Evolutionary conservation across 92 coral and sea anemone genomes (phyloP).

Genomic region (Phymanthus crucifer): DNA sequence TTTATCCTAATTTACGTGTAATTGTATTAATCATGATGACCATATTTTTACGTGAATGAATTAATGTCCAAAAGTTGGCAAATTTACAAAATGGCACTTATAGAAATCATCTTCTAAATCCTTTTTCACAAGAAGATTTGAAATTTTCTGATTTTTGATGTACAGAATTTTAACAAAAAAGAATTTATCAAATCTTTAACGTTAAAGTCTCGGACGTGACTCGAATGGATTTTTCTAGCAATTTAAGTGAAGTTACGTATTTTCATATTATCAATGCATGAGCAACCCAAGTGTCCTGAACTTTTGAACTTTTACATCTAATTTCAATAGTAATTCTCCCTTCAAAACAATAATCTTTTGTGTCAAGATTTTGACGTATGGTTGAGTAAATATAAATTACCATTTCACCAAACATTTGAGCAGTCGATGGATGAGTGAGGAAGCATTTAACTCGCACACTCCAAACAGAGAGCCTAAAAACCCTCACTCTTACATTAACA

Average conservation of each 20-base stretch:
- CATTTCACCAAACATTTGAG: constrained; percentile 2
- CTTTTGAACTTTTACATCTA: constrained; percentile 16
- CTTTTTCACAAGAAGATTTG: no score
- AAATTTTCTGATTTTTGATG: no score
- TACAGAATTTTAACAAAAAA: no score
- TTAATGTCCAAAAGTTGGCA: no score
- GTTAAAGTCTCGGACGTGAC: not conserved
- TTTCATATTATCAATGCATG: constrained; percentile 8
- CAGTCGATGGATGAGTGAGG: not conserved
- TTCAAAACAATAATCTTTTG: constrained; percentile 14
- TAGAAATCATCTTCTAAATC: no score
- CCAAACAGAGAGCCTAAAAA: not conserved
- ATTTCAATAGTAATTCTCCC: constrained; percentile 33
- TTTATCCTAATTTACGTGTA: no score
- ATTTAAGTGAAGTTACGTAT: not conserved
- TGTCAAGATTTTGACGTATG: not conserved
- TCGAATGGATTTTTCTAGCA: not conserved
- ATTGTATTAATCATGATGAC: no score
- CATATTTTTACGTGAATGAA: no score
- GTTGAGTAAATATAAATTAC: not conserved
- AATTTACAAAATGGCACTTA: no score
- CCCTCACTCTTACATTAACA: no score
- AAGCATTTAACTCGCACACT: not conserved
- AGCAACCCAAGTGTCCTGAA: not conserved
- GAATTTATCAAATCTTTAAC: no score